Conservation (phyloP, 2,888 invertebrate genomes). For the Drosophila sordidula region DNA sequence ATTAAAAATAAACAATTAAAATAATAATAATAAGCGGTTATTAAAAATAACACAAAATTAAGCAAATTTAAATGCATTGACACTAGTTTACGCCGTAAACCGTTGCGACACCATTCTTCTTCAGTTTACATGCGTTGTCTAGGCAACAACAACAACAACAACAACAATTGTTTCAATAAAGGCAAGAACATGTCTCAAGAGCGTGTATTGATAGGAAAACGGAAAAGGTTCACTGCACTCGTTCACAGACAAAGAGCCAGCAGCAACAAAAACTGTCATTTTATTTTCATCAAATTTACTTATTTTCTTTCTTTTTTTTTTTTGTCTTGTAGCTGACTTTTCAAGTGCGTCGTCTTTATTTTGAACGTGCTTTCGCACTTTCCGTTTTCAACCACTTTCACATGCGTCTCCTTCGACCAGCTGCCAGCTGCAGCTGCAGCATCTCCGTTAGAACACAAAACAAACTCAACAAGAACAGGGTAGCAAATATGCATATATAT, state of each 20-base stretch:
- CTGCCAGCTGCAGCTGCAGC: constrained; percentile 45
- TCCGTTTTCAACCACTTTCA: constrained; percentile 51
- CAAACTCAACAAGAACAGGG: constrained; percentile 10
- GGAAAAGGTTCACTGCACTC: constrained; percentile 67
- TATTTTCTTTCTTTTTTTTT: constrained; percentile 16
- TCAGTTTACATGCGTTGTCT: constrained; percentile 4
- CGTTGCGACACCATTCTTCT: not conserved
- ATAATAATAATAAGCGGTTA: no score
- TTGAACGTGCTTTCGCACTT: constrained; percentile 36
- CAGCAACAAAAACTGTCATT: constrained; percentile 28
- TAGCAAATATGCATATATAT: not conserved
- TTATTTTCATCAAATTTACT: constrained; percentile 35
- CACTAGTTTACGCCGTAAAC: constrained; percentile 10
- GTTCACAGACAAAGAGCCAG: constrained; percentile 11
- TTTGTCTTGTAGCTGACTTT: constrained; percentile 21
- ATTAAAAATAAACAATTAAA: constrained; percentile 4
- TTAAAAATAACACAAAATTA: no score
- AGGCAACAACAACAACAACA: constrained; percentile 10
- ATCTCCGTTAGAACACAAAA: constrained; percentile 30
- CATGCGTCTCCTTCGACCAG: constrained; percentile 27
- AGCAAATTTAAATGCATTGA: not conserved
- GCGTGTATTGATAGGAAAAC: constrained; percentile 20
- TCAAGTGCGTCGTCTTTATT: constrained; percentile 40
- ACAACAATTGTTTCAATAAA: constrained; percentile 8
- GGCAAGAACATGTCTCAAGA: constrained; percentile 23